These are phyloP conservation scores for Drusus annulatus DNA, from an alignment of 1,140 invertebrate species.

Conservation along the genomic window DNA sequence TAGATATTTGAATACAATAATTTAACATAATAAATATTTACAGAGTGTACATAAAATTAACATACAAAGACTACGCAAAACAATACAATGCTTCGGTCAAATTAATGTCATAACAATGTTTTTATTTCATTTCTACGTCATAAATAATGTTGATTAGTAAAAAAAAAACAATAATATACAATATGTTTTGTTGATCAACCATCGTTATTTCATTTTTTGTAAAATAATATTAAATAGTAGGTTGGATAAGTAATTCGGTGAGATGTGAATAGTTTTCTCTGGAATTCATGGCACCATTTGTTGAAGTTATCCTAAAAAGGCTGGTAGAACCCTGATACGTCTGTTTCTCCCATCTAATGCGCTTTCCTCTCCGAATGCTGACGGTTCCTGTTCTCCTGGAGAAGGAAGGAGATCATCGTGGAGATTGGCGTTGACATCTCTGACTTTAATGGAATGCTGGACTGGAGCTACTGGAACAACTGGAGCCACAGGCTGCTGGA, in stretches of 20 bases:
- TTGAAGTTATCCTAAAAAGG: conserved; percentile 48
- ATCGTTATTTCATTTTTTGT: too few species aligned
- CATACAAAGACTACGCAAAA: too few species aligned
- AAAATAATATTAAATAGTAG: too few species aligned
- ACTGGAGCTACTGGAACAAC: background rate
- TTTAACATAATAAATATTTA: too few species aligned
- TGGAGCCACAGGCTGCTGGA: background rate
- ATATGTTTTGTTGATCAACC: too few species aligned
- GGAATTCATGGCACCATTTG: background rate
- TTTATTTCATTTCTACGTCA: too few species aligned
- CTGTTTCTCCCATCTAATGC: conserved; percentile 40
- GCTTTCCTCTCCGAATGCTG: conserved; percentile 17
- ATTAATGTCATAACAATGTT: too few species aligned
- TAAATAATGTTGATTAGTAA: too few species aligned
- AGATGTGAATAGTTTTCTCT: background rate
- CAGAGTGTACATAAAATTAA: too few species aligned
- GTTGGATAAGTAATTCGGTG: background rate
- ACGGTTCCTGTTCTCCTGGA: conserved; percentile 10
- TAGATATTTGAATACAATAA: too few species aligned
- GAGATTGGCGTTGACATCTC: background rate
- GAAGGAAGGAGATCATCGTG: conserved; percentile 36
- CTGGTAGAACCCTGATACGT: conserved; percentile 50
- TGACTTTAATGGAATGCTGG: conserved; percentile 36
- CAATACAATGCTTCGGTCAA: too few species aligned
- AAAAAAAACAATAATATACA: too few species aligned